Percentiles rank a stretch among this genome's conserved stretches.
phyloP scores from a whole-genome alignment of 2,113 vertebrate genomes.

The Addax nasomaculatus region DNA sequence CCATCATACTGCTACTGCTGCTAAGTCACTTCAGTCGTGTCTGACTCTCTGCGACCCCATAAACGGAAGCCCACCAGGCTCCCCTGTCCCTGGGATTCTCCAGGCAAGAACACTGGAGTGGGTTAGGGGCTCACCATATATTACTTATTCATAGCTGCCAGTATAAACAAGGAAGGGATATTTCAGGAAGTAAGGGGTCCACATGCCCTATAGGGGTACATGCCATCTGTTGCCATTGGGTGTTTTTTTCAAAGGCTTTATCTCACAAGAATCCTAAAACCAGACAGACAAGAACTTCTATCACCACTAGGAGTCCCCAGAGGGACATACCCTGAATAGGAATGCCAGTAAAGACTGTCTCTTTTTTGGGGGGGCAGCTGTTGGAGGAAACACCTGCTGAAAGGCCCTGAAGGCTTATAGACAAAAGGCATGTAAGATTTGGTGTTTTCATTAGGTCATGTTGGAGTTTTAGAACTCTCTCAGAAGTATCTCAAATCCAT shows the following conservation, averaged over 20 bases:
- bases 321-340: conserved; percentile 44
- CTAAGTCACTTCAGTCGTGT: background rate
- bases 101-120: background rate
- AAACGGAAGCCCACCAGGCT: background rate
- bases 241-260: background rate
- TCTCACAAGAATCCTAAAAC: background rate
- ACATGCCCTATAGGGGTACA: background rate
- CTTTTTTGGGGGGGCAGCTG: conserved; percentile 64
- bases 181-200: background rate
- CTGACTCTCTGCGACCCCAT: background rate
- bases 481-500: background rate
- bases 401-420: conserved; percentile 9
- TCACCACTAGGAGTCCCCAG: conserved; percentile 55
- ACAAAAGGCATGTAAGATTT: conserved; percentile 38
- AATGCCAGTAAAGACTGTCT: background rate
- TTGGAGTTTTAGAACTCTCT: background rate
- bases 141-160: background rate
- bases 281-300: background rate
- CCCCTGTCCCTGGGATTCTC: background rate
- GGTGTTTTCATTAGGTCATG: background rate
- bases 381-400: conserved; percentile 69
- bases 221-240: background rate
- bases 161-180: background rate
- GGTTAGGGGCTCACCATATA: background rate
- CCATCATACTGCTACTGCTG: background rate